These are phyloP conservation scores for Ganaspis sp. DNA, from an alignment of 1,140 invertebrate genomes.

Conservation along the genomic window DNA sequence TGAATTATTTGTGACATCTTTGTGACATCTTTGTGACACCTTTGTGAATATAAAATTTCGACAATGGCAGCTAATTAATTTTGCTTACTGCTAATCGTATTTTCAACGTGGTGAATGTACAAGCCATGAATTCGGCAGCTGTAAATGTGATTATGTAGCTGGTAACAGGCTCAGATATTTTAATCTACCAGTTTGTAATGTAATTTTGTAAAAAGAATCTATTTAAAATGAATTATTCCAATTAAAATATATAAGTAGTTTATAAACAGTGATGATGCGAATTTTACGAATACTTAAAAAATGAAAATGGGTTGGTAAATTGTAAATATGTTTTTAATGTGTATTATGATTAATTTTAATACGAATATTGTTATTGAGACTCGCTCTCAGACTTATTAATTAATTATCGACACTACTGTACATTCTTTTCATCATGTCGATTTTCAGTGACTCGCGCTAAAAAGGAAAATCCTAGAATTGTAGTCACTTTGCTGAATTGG, in stretches of 20 bases:
- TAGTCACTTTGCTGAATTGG: slow-evolving; percentile 30
- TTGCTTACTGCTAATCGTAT: slow-evolving; percentile 23
- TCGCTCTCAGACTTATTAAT: slow-evolving; percentile 62
- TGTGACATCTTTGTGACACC: too few relatives aligned
- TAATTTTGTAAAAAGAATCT: slow-evolving; percentile 76
- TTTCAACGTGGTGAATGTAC: slow-evolving; percentile 24
- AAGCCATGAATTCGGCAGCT: slow-evolving; percentile 59
- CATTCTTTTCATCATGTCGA: slow-evolving; percentile 51
- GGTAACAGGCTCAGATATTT: slow-evolving; percentile 68
- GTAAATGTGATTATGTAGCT: slow-evolving; percentile 65
- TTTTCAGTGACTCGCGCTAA: slow-evolving; percentile 10
- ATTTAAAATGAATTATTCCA: slow-evolving; percentile 69
- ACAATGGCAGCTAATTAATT: neutral
- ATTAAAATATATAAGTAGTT: slow-evolving; percentile 62
- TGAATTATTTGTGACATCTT: neutral
- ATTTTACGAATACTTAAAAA: slow-evolving; percentile 65
- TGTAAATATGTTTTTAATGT: slow-evolving; percentile 71
- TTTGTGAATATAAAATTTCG: too few relatives aligned
- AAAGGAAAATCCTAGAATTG: slow-evolving; percentile 10
- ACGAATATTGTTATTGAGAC: slow-evolving; percentile 68
- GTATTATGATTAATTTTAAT: slow-evolving; percentile 59
- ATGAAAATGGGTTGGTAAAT: slow-evolving; percentile 60
- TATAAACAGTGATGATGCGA: slow-evolving; percentile 49
- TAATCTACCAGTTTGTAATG: slow-evolving; percentile 73
- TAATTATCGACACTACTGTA: slow-evolving; percentile 57